These are phyloP conservation scores for Triplophysa rosa DNA, from an alignment of 2,113 vertebrate species.

Conservation along the genomic window DNA sequence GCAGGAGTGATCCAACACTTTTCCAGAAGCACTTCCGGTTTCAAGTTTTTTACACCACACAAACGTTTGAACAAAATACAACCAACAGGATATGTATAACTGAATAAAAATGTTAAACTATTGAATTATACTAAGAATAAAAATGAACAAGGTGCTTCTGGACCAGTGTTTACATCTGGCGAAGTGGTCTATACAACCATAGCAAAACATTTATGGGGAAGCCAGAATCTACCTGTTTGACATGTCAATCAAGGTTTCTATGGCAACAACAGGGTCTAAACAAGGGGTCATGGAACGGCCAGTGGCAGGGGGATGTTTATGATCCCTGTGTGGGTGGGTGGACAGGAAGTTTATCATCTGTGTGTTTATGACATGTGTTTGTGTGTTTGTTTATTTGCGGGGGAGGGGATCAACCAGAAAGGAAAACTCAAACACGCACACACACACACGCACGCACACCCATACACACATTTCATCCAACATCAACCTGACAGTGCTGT, in stretches of 20 bases:
- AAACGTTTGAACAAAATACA: too few species aligned
- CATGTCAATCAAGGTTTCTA: conserved; percentile 11
- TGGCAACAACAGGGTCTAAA: conserved; percentile 26
- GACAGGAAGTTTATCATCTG: conserved; percentile 37
- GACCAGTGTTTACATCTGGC: too few species aligned
- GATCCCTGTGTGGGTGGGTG: conserved; percentile 22
- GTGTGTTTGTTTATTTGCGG: conserved; percentile 32
- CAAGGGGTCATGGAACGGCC: conserved; percentile 24
- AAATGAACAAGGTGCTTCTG: too few species aligned
- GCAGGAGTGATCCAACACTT: too few species aligned
- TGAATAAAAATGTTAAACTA: too few species aligned
- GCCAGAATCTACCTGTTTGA: conserved; percentile 26
- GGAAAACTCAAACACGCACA: neutral
- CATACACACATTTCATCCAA: neutral
- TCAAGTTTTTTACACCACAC: too few species aligned
- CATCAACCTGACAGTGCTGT: neutral
- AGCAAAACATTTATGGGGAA: neutral
- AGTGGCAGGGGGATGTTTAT: conserved; percentile 7
- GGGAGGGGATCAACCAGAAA: neutral
- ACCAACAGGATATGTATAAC: too few species aligned
- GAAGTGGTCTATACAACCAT: too few species aligned
- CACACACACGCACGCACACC: too few species aligned
- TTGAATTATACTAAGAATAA: neutral
- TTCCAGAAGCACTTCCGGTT: too few species aligned
- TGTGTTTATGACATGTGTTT: conserved; percentile 31